Percentiles rank a stretch among this genome's conserved stretches.
phyloP scores from a whole-genome alignment of 2,888 invertebrate species.

The Rhyacophila evoluta region DNA sequence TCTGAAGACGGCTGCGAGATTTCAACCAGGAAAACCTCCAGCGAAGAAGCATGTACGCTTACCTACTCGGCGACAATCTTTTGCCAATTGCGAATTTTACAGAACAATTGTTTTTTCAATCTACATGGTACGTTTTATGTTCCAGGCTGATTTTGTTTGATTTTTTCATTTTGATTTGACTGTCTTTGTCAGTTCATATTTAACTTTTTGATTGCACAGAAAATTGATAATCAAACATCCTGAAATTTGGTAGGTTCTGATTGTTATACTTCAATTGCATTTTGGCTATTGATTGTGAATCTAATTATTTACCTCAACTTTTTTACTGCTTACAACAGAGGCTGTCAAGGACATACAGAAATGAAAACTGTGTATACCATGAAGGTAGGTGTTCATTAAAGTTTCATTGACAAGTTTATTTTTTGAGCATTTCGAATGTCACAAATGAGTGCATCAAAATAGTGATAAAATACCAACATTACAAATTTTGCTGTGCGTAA shows the following conservation, averaged over 20 bases:
- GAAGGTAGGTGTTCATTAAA: neutral
- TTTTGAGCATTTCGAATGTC: neutral
- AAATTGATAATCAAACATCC: too few species aligned
- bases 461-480: neutral
- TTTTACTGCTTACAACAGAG: neutral
- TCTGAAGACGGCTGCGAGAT: too few species aligned
- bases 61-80: too few species aligned
- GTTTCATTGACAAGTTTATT: neutral
- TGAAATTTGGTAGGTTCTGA: neutral
- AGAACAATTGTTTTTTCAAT: too few species aligned
- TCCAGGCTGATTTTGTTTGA: neutral
- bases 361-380: neutral
- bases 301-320: neutral
- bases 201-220: too few species aligned
- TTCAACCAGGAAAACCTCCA: too few species aligned
- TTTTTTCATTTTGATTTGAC: neutral
- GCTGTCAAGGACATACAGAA: neutral
- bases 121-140: too few species aligned
- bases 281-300: too few species aligned
- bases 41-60: too few species aligned
- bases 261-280: too few species aligned
- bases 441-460: neutral
- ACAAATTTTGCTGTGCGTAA: neutral
- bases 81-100: too few species aligned
- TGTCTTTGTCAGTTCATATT: neutral